Conservation (phyloP, 2,797 vertebrate species). For the Clarias platycephalus region DNA sequence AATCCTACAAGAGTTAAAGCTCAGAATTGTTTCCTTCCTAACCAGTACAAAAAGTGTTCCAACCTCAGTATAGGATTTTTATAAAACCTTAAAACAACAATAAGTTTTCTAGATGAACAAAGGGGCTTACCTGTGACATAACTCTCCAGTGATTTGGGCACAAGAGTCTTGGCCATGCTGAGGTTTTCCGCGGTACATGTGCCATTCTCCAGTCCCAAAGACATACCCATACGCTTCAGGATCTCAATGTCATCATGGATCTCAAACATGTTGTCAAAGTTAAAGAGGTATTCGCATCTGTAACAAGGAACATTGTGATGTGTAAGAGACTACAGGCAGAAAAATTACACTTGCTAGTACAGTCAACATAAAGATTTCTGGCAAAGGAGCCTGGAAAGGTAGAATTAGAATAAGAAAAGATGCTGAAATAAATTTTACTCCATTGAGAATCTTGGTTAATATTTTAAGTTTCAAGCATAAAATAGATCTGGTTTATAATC, state of each 20-base stretch:
- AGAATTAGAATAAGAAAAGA: neutral
- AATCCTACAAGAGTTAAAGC: neutral
- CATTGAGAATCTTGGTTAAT: neutral
- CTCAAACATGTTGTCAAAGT: conserved; percentile 87
- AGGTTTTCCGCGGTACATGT: conserved; percentile 79
- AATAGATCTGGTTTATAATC: conserved; percentile 1
- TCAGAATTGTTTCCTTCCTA: neutral
- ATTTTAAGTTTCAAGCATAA: neutral
- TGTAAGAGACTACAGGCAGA: neutral
- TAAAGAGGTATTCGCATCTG: conserved; percentile 88
- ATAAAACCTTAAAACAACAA: neutral
- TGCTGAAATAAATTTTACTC: neutral
- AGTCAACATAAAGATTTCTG: neutral
- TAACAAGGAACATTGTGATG: neutral
- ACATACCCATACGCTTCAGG: conserved; percentile 86
- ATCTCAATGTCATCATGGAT: conserved; percentile 85
- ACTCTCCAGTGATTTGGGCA: conserved; percentile 82
- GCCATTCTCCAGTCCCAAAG: conserved; percentile 81
- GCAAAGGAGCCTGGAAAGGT: neutral
- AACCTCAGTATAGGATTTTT: neutral
- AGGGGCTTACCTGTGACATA: conserved; percentile 78
- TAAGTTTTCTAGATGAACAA: neutral
- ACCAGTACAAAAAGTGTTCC: neutral
- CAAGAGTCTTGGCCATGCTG: conserved; percentile 77
- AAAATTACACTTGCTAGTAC: neutral